Conservation (phyloP, 2,888 invertebrate genomes). For the Pachycephus smyrnensis region DNA sequence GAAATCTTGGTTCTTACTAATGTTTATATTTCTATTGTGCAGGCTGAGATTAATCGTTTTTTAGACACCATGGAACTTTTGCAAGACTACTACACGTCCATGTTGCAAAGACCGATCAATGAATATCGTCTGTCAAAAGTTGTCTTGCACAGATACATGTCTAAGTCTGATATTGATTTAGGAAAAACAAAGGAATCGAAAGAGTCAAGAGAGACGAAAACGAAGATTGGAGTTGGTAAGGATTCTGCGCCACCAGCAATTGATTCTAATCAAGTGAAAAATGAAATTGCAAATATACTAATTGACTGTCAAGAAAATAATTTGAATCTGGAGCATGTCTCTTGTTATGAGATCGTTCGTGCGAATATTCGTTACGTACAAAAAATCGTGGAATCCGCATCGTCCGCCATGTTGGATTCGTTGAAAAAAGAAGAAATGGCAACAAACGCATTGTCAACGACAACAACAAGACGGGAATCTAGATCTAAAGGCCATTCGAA, state of each 20-base stretch:
- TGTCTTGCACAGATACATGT: slow-evolving; percentile 22
- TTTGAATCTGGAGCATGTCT: slow-evolving; percentile 12
- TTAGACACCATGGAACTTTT: slow-evolving; percentile 65
- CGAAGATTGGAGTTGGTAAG: neutral
- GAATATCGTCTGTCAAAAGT: slow-evolving; percentile 21
- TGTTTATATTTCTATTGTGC: slow-evolving; percentile 71
- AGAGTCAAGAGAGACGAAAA: neutral
- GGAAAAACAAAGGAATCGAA: slow-evolving; percentile 14
- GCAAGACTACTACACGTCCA: slow-evolving; percentile 66
- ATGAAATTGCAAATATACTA: slow-evolving; percentile 31
- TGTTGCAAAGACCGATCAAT: slow-evolving; percentile 42
- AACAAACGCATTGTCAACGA: neutral
- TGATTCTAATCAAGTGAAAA: slow-evolving; percentile 24
- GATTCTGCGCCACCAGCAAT: slow-evolving; percentile 13
- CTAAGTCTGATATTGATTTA: slow-evolving; percentile 8
- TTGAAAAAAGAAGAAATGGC: slow-evolving; percentile 27
- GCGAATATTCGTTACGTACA: slow-evolving; percentile 31
- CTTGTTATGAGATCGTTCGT: slow-evolving; percentile 31
- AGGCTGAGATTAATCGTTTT: slow-evolving; percentile 74
- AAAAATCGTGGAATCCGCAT: slow-evolving; percentile 27
- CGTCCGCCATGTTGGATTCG: neutral
- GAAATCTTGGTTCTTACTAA: slow-evolving; percentile 71
- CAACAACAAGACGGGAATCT: slow-evolving; percentile 3
- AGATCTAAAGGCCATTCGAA: neutral
- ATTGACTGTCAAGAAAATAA: slow-evolving; percentile 10